These are phyloP conservation scores for Pygoscelis adeliae DNA, from an alignment of 2,113 vertebrate species.

Conservation along the genomic window DNA sequence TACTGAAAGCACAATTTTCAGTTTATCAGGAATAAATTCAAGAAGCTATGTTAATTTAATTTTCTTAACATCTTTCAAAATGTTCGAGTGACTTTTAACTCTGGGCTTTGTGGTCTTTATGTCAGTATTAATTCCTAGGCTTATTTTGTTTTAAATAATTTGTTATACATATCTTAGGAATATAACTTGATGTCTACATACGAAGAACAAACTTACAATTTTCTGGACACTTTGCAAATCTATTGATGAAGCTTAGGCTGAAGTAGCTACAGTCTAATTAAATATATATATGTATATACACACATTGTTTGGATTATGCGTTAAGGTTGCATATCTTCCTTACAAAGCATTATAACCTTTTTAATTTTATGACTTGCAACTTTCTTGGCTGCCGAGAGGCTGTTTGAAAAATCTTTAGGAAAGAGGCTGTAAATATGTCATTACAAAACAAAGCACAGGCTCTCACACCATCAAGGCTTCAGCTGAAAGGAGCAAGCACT, in stretches of 20 bases:
- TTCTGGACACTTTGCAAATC: not conserved
- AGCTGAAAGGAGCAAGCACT: not conserved
- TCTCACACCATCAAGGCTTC: not conserved
- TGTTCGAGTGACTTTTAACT: not conserved
- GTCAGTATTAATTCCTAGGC: not conserved
- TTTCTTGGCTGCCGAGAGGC: not conserved
- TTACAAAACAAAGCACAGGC: conserved; percentile 13
- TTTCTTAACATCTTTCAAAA: not conserved
- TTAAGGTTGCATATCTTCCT: not conserved
- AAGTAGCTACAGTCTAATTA: not conserved
- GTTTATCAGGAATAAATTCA: not conserved
- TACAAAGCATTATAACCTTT: not conserved
- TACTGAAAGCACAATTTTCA: not conserved
- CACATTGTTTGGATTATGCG: not conserved
- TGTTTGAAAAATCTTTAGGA: not conserved
- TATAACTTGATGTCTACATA: rapidly evolving
- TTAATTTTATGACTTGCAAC: not conserved
- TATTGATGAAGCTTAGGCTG: not conserved
- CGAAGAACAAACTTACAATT: not conserved
- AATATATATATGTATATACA: not conserved
- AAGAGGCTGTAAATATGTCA: not conserved
- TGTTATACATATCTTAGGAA: not conserved
- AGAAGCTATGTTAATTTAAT: not conserved
- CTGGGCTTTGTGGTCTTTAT: not conserved
- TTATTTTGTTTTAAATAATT: not conserved